Conservation (phyloP, 2,113 vertebrate species). For the Hoplias malabaricus region DNA sequence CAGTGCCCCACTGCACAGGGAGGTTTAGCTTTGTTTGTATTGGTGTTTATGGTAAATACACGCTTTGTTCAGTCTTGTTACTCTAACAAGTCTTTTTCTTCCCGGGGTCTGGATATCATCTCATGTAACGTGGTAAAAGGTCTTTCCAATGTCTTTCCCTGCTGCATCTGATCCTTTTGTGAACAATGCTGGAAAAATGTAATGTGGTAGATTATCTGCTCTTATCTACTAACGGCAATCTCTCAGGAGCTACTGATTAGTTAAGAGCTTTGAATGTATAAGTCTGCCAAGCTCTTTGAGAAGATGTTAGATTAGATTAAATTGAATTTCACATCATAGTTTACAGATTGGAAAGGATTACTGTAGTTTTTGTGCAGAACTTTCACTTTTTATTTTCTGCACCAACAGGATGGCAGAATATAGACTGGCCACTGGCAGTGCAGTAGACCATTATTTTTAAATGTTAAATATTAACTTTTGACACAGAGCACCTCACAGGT, state of each 20-base stretch:
- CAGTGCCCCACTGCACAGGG: neutral
- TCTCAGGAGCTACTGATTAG: neutral
- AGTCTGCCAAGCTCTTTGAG: neutral
- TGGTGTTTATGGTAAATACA: constrained; percentile 32
- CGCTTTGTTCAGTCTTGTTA: constrained; percentile 15
- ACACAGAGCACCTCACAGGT: no score
- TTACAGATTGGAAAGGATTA: neutral
- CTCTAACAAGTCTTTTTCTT: neutral
- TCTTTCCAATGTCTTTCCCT: neutral
- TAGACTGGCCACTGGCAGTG: no score
- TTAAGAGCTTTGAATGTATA: neutral
- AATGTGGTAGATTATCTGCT: neutral
- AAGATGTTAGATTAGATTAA: neutral
- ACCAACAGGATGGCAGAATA: no score
- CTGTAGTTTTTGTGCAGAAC: no score
- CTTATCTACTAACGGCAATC: neutral
- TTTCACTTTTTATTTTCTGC: no score
- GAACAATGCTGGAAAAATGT: neutral
- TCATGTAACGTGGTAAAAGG: no score
- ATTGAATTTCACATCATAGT: neutral
- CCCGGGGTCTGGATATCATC: neutral
- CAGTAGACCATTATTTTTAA: no score
- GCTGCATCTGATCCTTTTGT: neutral
- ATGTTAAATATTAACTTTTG: no score
- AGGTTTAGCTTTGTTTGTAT: neutral